Evolutionary conservation across 1,140 invertebrate genomes (phyloP).

Genomic region (Atopsyche davidsoni): DNA sequence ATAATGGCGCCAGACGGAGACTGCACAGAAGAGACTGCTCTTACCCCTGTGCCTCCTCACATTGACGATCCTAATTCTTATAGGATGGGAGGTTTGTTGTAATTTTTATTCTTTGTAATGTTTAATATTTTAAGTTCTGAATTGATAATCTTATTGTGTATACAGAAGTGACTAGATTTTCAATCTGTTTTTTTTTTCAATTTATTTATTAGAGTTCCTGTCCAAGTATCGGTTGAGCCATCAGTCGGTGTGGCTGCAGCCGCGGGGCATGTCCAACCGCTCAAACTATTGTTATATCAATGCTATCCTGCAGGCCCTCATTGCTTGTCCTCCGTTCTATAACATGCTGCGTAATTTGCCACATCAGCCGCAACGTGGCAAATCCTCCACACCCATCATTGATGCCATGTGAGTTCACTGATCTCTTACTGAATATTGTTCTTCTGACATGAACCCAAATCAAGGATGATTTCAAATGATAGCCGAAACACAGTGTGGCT

Average conservation of each 20-base stretch:
- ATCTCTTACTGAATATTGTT: too few relatives aligned
- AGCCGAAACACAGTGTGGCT: too few relatives aligned
- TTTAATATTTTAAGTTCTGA: not conserved
- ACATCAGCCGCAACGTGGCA: conserved; percentile 52
- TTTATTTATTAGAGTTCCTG: conserved; percentile 59
- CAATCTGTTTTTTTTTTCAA: conserved; percentile 1
- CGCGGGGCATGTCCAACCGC: conserved; percentile 82
- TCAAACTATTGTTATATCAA: conserved; percentile 96
- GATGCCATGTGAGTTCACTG: conserved; percentile 86
- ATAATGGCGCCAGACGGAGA: conserved; percentile 15
- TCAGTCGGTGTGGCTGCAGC: conserved; percentile 65
- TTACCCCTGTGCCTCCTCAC: conserved; percentile 36
- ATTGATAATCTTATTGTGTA: conserved; percentile 5
- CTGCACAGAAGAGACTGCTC: conserved; percentile 30
- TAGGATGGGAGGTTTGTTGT: conserved; percentile 58
- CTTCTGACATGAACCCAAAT: not conserved
- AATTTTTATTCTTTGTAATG: conserved; percentile 1
- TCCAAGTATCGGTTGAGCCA: conserved; percentile 67
- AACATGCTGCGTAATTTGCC: conserved; percentile 75
- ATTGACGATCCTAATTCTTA: conserved; percentile 54
- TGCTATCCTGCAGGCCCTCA: conserved; percentile 80
- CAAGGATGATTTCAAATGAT: too few relatives aligned
- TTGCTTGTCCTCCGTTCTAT: conserved; percentile 90
- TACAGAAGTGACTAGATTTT: conserved; percentile 22
- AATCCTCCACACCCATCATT: conserved; percentile 80